A percentile compares a stretch with the other conserved stretches of the same genome.
Evolutionary conservation across 1,140 invertebrate species (phyloP).

Genomic region (Macrocentrus cingulum): DNA sequence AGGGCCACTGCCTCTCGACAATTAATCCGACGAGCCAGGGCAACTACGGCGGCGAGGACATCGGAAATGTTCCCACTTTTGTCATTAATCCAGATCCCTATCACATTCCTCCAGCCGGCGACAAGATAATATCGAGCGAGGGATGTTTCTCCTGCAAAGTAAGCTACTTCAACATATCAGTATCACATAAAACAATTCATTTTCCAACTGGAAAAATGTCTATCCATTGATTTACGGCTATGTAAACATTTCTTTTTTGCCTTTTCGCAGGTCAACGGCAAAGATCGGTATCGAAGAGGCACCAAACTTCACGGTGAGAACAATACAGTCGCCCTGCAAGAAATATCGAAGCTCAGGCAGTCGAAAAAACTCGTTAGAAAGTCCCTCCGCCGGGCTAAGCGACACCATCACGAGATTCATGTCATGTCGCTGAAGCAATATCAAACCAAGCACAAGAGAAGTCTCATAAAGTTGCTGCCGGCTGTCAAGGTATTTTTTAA

Average conservation of each 20-base stretch:
- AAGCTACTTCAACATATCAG: slow-evolving; percentile 28
- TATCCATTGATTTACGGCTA: background rate
- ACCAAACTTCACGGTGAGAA: slow-evolving; percentile 29
- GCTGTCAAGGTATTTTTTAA: slow-evolving; percentile 61
- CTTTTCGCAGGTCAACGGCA: slow-evolving; percentile 39
- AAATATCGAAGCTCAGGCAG: slow-evolving; percentile 26
- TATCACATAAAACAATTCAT: too few relatives aligned
- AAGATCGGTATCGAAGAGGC: slow-evolving; percentile 41
- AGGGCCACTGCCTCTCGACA: slow-evolving; percentile 80
- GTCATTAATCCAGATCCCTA: slow-evolving; percentile 63
- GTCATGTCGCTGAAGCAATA: slow-evolving; percentile 61
- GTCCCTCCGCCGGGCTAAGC: slow-evolving; percentile 33
- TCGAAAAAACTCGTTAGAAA: slow-evolving; percentile 41
- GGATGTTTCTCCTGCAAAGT: slow-evolving; percentile 90
- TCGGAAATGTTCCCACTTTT: slow-evolving; percentile 71
- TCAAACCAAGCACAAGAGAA: slow-evolving; percentile 66
- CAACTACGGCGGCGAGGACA: slow-evolving; percentile 60
- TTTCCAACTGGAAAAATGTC: slow-evolving; percentile 26
- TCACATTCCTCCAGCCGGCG: slow-evolving; percentile 58
- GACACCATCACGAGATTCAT: slow-evolving; percentile 57
- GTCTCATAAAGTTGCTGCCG: slow-evolving; percentile 68
- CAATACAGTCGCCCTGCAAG: slow-evolving; percentile 20
- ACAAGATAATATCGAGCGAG: slow-evolving; percentile 81
- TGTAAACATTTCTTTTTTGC: background rate
- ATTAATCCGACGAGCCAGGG: slow-evolving; percentile 64